Conservation (phyloP, 2,888 invertebrate genomes). For the Anthrax anthrax region DNA sequence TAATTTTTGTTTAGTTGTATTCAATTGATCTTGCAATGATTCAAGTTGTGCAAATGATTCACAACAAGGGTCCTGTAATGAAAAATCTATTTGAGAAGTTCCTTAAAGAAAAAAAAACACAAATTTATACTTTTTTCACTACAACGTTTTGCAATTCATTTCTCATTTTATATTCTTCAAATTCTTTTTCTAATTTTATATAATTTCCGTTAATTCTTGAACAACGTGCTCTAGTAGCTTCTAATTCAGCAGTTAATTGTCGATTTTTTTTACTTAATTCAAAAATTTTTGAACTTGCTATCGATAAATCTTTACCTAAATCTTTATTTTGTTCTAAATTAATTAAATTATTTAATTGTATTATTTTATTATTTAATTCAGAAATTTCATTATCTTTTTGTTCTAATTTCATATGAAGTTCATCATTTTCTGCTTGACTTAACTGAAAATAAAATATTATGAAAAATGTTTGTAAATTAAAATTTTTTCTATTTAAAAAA, state of each 20-base stretch:
- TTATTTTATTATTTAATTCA: conserved; percentile 23
- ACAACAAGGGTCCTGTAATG: conserved; percentile 12
- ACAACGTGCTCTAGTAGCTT: conserved; percentile 21
- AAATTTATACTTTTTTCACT: background rate
- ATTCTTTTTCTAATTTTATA: conserved; percentile 1
- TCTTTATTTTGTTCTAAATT: conserved; percentile 28
- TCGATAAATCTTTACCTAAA: conserved; percentile 24
- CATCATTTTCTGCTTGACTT: background rate
- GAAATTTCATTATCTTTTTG: conserved; percentile 18
- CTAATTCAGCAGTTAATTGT: conserved; percentile 23
- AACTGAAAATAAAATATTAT: background rate
- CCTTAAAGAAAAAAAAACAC: too few relatives aligned
- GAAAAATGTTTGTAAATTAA: too few relatives aligned
- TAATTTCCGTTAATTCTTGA: conserved; percentile 19
- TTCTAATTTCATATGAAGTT: background rate
- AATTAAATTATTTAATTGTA: conserved; percentile 24
- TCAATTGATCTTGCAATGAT: conserved; percentile 40
- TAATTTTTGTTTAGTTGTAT: conserved; percentile 43
- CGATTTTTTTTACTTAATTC: conserved; percentile 31
- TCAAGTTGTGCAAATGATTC: conserved; percentile 17
- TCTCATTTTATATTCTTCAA: background rate
- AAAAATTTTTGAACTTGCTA: conserved; percentile 24
- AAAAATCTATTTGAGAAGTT: background rate
- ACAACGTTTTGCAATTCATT: background rate
- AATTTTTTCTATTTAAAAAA: background rate